These are phyloP conservation scores for Falco columbarius DNA, from an alignment of 2,797 vertebrate species.

Conservation along the genomic window DNA sequence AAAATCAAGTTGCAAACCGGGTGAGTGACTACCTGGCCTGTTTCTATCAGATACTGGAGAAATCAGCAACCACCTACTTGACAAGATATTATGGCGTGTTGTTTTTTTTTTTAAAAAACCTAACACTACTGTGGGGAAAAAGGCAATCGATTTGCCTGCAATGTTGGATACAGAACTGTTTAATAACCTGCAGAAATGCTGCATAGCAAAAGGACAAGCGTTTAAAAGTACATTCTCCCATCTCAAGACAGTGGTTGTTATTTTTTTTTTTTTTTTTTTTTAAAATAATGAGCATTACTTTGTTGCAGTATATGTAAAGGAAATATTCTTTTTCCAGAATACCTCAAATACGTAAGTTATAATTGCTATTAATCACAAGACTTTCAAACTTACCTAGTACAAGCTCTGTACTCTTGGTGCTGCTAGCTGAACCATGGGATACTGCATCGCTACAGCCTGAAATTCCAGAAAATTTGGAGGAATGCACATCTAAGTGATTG, in stretches of 20 bases:
- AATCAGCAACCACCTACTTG: not conserved
- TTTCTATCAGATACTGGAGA: not conserved
- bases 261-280: not conserved
- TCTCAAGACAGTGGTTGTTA: not conserved
- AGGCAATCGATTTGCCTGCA: not conserved
- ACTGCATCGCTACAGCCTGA: constrained; percentile 94
- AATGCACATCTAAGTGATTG: constrained; percentile 92
- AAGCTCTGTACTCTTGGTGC: constrained; percentile 91
- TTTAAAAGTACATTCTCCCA: not conserved
- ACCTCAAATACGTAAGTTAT: not conserved
- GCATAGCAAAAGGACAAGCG: not conserved
- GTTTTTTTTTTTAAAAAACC: not conserved
- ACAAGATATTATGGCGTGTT: not conserved
- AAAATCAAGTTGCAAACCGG: not conserved
- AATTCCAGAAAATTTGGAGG: constrained; percentile 94
- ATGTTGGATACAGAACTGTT: not conserved
- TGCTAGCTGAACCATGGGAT: constrained; percentile 90
- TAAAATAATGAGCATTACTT: not conserved
- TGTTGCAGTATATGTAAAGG: not conserved
- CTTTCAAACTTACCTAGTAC: constrained; percentile 85
- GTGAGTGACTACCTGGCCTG: not conserved
- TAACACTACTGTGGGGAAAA: not conserved
- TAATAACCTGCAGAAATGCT: not conserved
- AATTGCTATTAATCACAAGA: not conserved
- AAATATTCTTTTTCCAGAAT: not conserved